phyloP scores from a whole-genome alignment of 2,888 invertebrate species.

The Tetropium fuscum region DNA sequence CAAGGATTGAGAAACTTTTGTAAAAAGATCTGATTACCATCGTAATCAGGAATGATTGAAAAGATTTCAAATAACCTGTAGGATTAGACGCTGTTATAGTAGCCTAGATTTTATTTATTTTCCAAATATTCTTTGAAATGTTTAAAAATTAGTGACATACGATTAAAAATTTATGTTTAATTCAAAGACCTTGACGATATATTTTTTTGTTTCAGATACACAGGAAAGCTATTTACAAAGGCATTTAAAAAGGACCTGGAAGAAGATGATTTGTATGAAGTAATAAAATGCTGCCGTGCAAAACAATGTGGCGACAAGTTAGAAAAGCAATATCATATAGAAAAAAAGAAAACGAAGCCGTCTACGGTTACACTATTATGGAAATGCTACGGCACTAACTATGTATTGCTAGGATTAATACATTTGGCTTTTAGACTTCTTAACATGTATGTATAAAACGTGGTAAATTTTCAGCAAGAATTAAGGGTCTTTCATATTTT shows the following conservation, averaged over 20 bases:
- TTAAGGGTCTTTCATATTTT: neutral
- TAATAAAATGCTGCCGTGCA: constrained; percentile 48
- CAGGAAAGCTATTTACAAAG: constrained; percentile 67
- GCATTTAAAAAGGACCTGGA: constrained; percentile 75
- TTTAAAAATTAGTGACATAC: too few species aligned
- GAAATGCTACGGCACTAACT: constrained; percentile 46
- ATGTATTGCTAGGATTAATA: constrained; percentile 46
- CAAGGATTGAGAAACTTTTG: too few species aligned
- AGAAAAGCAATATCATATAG: constrained; percentile 41
- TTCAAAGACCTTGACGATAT: too few species aligned
- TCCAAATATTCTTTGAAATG: too few species aligned
- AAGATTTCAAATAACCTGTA: too few species aligned
- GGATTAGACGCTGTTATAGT: too few species aligned
- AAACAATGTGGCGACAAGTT: constrained; percentile 48
- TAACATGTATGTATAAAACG: constrained; percentile 41
- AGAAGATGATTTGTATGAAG: constrained; percentile 71
- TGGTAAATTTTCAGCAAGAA: too few species aligned
- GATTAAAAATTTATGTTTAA: too few species aligned
- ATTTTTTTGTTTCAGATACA: constrained; percentile 55
- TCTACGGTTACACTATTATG: constrained; percentile 44
- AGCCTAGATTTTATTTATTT: too few species aligned
- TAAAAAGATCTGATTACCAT: too few species aligned
- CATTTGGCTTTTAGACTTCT: constrained; percentile 45
- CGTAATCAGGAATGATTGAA: too few species aligned
- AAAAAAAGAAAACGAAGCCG: constrained; percentile 25